Conservation (phyloP, 2,797 vertebrate genomes). For the Crocodylus rhombifer region DNA sequence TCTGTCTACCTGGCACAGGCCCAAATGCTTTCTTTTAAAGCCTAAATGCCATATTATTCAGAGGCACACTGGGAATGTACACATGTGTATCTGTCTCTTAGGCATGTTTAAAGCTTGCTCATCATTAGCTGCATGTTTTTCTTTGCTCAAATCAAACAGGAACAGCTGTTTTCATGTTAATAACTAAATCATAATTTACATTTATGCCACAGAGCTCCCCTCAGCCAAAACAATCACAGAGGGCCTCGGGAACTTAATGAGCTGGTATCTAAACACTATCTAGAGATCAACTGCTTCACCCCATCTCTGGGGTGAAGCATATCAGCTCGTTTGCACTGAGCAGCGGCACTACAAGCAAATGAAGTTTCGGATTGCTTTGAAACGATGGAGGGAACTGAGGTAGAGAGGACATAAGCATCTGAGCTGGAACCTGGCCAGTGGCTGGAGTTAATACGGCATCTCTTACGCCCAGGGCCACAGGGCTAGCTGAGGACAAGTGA, state of each 20-base stretch:
- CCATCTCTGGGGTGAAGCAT: background rate
- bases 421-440: rapidly evolving
- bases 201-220: background rate
- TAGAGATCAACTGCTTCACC: slow-evolving; percentile 58
- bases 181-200: slow-evolving; percentile 38
- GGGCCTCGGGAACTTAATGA: slow-evolving; percentile 51
- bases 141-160: slow-evolving; percentile 34
- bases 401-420: rapidly evolving
- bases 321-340: background rate
- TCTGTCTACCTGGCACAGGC: slow-evolving; percentile 71
- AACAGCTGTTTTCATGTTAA: slow-evolving; percentile 63
- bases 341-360: background rate
- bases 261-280: slow-evolving; percentile 55
- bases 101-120: background rate
- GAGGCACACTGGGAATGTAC: background rate
- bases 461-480: background rate
- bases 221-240: background rate
- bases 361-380: background rate
- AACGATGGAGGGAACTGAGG: background rate
- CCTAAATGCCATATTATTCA: slow-evolving; percentile 26
- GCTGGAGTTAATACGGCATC: background rate
- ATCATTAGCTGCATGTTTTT: background rate
- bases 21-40: slow-evolving; percentile 69
- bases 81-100: background rate
- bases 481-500: background rate